Percentiles rank a stretch among this genome's conserved stretches.
phyloP scores from a whole-genome alignment of 2,113 vertebrate genomes.

The Pimephales promelas region DNA sequence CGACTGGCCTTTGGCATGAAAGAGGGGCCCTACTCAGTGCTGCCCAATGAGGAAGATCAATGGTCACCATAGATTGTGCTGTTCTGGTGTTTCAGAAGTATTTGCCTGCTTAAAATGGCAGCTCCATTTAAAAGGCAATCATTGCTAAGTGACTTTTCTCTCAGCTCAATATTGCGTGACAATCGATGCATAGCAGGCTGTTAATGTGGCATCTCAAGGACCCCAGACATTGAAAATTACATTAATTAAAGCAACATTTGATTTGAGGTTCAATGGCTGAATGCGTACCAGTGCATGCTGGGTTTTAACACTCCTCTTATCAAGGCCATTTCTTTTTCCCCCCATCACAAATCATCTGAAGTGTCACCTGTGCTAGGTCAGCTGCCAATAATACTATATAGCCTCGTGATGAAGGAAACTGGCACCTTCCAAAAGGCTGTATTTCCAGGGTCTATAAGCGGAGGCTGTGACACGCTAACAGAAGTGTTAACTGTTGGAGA shows the following conservation, averaged over 20 bases:
- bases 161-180: constrained; percentile 71
- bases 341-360: constrained; percentile 38
- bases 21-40: constrained; percentile 65
- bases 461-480: constrained; percentile 24
- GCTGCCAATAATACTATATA: constrained; percentile 28
- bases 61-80: constrained; percentile 78
- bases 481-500: constrained; percentile 45
- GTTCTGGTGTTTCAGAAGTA: constrained; percentile 79
- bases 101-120: constrained; percentile 81
- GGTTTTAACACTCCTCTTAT: constrained; percentile 32
- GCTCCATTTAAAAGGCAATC: constrained; percentile 83
- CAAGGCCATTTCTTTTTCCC: neutral
- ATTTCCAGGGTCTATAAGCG: constrained; percentile 30
- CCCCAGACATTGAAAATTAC: constrained; percentile 70
- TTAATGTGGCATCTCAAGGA: constrained; percentile 73
- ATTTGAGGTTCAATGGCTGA: constrained; percentile 62
- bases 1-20: constrained; percentile 73
- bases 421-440: constrained; percentile 20
- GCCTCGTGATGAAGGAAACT: constrained; percentile 7
- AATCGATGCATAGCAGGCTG: constrained; percentile 73
- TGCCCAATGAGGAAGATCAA: constrained; percentile 73
- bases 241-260: constrained; percentile 76
- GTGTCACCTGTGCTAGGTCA: constrained; percentile 49
- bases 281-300: constrained; percentile 4
- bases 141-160: constrained; percentile 79